Conservation (phyloP, 2,797 vertebrate species). For the Amniataba percoides region DNA sequence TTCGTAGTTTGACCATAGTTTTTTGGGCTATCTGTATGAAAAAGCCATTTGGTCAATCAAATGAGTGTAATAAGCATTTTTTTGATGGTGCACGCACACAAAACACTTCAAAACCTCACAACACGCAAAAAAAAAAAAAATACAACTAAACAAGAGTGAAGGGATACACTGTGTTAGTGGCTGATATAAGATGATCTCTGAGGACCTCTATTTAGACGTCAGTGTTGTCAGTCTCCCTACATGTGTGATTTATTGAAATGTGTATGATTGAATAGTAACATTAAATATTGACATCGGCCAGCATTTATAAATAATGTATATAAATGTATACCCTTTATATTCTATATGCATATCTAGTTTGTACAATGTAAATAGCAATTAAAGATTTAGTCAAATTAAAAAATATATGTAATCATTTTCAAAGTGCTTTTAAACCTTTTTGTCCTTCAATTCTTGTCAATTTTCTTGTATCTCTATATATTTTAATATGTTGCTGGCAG, state of each 20-base stretch:
- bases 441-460: constrained; percentile 83
- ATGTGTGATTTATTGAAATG: constrained; percentile 76
- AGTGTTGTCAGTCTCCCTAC: constrained; percentile 58
- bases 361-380: constrained; percentile 88
- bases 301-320: constrained; percentile 89
- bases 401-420: constrained; percentile 85
- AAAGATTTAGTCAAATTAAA: constrained; percentile 84
- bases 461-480: constrained; percentile 87
- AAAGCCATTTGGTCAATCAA: constrained; percentile 21
- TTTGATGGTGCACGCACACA: constrained; percentile 28
- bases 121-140: constrained; percentile 39
- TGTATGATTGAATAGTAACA: constrained; percentile 76
- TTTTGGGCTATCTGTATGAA: constrained; percentile 26
- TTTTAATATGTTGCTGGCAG: constrained; percentile 87
- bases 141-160: constrained; percentile 16
- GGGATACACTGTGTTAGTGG: constrained; percentile 55
- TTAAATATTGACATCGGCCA: constrained; percentile 82
- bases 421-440: constrained; percentile 86
- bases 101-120: constrained; percentile 40
- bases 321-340: constrained; percentile 89
- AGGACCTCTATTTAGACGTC: constrained; percentile 54
- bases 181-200: constrained; percentile 66
- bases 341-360: constrained; percentile 88
- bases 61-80: constrained; percentile 8
- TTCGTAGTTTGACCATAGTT: constrained; percentile 23